These are phyloP conservation scores for Acronicta alni DNA, from an alignment of 2,888 invertebrate genomes.

Conservation along the genomic window DNA sequence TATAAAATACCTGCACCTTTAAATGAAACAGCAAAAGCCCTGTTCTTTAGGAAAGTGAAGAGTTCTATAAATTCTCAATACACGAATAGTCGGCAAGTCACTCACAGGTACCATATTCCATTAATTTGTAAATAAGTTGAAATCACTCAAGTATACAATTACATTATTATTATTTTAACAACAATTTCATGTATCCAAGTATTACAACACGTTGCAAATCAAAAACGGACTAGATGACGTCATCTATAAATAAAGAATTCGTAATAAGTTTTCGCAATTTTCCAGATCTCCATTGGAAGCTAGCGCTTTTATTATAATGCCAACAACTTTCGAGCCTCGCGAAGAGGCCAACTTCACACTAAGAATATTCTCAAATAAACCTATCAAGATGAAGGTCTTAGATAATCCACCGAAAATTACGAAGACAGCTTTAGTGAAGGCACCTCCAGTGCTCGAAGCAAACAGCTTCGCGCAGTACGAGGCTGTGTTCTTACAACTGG, in stretches of 20 bases:
- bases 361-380: constrained; percentile 93
- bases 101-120: constrained; percentile 70
- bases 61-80: constrained; percentile 97
- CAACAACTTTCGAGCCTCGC: constrained; percentile 97
- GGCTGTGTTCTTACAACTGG: constrained; percentile 95
- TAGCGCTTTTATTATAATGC: constrained; percentile 95
- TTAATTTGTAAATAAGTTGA: neutral
- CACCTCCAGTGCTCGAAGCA: constrained; percentile 91
- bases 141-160: too few species aligned
- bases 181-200: too few species aligned
- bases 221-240: too few species aligned
- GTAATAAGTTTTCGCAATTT: constrained; percentile 14
- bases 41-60: constrained; percentile 95
- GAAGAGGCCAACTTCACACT: constrained; percentile 97
- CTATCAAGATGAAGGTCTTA: constrained; percentile 93
- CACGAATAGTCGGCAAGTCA: constrained; percentile 97
- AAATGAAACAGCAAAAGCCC: constrained; percentile 93
- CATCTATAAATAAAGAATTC: too few species aligned
- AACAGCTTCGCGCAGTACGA: constrained; percentile 96
- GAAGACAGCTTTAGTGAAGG: constrained; percentile 93
- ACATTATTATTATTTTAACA: too few species aligned
- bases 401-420: constrained; percentile 91
- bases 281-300: constrained; percentile 94
- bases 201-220: too few species aligned
- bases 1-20: constrained; percentile 92